Conservation (phyloP, 2,797 vertebrate genomes). For the Syngnathus rostellatus region DNA sequence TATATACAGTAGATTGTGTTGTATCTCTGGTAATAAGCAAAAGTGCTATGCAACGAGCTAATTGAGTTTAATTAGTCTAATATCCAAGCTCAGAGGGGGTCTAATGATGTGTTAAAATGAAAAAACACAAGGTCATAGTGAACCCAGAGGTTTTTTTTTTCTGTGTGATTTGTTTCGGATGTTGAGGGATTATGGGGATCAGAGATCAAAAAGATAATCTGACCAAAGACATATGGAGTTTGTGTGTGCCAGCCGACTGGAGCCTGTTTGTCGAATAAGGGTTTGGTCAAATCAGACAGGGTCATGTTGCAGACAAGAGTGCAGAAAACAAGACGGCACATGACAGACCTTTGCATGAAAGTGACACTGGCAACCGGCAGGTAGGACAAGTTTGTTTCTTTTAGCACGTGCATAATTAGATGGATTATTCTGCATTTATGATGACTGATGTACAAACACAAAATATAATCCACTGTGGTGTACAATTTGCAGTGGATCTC, state of each 20-base stretch:
- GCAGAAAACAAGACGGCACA: neutral
- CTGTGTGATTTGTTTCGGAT: slow-evolving; percentile 47
- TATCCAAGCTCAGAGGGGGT: neutral
- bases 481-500: too few relatives aligned
- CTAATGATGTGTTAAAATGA: slow-evolving; percentile 4
- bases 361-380: neutral
- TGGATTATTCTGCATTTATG: neutral
- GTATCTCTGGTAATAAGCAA: neutral
- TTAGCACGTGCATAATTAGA: neutral
- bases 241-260: slow-evolving; percentile 21
- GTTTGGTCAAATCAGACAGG: slow-evolving; percentile 1
- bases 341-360: neutral
- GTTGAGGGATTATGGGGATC: slow-evolving; percentile 57
- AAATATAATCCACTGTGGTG: too few relatives aligned
- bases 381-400: neutral
- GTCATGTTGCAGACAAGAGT: slow-evolving; percentile 1
- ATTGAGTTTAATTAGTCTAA: slow-evolving; percentile 1
- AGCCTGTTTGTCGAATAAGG: slow-evolving; percentile 7
- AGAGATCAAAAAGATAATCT: slow-evolving; percentile 63
- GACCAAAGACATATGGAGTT: slow-evolving; percentile 57
- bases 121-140: neutral
- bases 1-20: neutral
- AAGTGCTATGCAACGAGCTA: slow-evolving; percentile 2
- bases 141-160: neutral
- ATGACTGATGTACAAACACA: too few relatives aligned